These are phyloP conservation scores for Adineta ricciae DNA, from an alignment of 2,888 invertebrate genomes.

Conservation along the genomic window DNA sequence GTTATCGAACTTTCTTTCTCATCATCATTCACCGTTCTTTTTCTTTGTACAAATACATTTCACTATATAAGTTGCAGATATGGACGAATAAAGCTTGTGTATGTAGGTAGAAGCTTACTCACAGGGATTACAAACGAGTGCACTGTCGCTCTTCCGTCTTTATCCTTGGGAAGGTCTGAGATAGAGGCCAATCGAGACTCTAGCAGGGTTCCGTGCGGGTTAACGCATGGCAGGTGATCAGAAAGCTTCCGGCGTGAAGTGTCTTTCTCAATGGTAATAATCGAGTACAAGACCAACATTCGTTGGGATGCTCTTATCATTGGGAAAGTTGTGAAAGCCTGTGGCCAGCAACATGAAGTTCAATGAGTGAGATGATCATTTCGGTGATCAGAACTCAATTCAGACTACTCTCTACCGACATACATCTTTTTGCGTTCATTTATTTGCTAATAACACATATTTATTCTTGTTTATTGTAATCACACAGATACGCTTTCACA, in stretches of 20 bases:
- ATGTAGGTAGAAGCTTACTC: conserved; percentile 5
- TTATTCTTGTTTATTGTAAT: background rate
- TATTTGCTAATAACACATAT: background rate
- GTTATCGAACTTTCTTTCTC: background rate
- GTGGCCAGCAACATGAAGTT: conserved; percentile 20
- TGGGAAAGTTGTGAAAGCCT: conserved; percentile 20
- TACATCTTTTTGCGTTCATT: background rate
- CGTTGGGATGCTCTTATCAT: background rate
- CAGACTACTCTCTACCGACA: conserved; percentile 18
- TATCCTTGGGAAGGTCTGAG: conserved; percentile 12
- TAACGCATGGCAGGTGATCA: conserved; percentile 9
- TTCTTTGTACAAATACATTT: background rate
- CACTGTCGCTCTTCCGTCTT: background rate
- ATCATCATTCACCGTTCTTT: background rate
- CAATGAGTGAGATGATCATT: background rate
- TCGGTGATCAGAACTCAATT: conserved; percentile 12
- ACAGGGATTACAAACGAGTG: conserved; percentile 7
- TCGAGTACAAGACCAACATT: conserved; percentile 3
- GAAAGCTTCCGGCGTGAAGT: background rate
- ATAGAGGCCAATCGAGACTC: background rate
- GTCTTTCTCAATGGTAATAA: background rate
- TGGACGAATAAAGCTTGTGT: background rate
- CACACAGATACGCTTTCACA: background rate
- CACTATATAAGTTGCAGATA: background rate
- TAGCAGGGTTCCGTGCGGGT: conserved; percentile 4